A percentile compares a stretch with the other conserved stretches of the same genome.
These are phyloP conservation scores for Machimus rusticus DNA, from an alignment of 2,888 invertebrate genomes.

Conservation along the genomic window DNA sequence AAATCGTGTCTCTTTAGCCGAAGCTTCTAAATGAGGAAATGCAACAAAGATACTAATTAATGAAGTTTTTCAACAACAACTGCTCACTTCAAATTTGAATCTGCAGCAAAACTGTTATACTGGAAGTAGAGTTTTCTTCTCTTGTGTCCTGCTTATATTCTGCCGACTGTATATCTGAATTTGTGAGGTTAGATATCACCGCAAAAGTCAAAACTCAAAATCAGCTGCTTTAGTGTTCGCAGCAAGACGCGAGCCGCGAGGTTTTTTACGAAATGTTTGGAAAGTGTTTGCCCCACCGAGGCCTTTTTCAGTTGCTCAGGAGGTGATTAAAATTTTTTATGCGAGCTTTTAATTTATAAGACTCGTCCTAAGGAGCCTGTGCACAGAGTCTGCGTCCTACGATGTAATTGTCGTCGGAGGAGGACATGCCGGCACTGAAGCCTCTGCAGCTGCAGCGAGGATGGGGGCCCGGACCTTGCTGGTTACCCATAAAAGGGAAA, in stretches of 20 bases:
- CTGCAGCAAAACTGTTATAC: neutral
- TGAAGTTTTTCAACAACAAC: too few relatives aligned
- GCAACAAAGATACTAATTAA: too few relatives aligned
- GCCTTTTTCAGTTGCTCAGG: neutral
- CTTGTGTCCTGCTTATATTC: neutral
- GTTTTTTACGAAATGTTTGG: neutral
- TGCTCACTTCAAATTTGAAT: too few relatives aligned
- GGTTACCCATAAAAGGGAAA: conserved; percentile 82
- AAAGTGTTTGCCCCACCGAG: neutral
- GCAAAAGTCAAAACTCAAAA: neutral
- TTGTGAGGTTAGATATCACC: neutral
- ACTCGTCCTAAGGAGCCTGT: neutral
- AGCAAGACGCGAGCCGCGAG: neutral
- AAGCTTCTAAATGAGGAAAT: too few relatives aligned
- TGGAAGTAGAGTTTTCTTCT: neutral
- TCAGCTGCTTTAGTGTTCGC: neutral
- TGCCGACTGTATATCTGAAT: neutral
- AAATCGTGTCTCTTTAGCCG: too few relatives aligned
- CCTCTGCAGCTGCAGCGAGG: conserved; percentile 81
- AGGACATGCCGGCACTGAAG: conserved; percentile 91
- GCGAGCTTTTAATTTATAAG: neutral
- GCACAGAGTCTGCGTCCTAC: conserved; percentile 47
- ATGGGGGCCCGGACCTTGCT: conserved; percentile 82
- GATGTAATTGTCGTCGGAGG: conserved; percentile 89
- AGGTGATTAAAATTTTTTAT: neutral